Evolutionary conservation across 2,888 invertebrate genomes (phyloP).

Genomic region (Monopis laevigella): DNA sequence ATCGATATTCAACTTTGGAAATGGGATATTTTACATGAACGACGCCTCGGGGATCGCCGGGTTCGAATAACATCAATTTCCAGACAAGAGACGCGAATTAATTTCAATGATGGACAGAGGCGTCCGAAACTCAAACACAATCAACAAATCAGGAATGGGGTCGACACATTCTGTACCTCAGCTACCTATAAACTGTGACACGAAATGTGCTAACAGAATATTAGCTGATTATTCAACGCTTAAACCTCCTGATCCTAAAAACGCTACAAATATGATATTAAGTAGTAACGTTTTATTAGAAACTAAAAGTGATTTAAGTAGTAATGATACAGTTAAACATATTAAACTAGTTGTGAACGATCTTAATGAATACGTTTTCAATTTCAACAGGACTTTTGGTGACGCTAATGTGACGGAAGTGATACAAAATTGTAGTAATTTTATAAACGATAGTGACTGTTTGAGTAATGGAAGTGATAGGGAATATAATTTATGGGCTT

Average conservation of each 20-base stretch:
- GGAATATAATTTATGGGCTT: conserved; percentile 84
- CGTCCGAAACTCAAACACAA: background rate
- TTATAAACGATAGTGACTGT: conserved; percentile 21
- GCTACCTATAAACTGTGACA: background rate
- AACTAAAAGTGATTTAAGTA: conserved; percentile 31
- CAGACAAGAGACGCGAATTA: background rate
- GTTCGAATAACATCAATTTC: background rate
- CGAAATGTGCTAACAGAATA: background rate
- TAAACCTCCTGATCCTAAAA: background rate
- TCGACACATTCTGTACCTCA: background rate
- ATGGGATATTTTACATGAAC: background rate
- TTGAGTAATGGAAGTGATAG: conserved; percentile 37
- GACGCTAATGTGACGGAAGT: conserved; percentile 2
- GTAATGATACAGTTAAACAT: conserved; percentile 7
- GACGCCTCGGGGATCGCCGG: conserved; percentile 1
- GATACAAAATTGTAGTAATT: conserved; percentile 2
- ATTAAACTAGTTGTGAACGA: background rate
- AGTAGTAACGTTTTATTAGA: no score
- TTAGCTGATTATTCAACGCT: background rate
- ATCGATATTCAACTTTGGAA: conserved; percentile 1
- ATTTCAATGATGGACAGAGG: conserved; percentile 3
- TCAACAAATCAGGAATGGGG: no score
- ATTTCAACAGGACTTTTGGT: background rate
- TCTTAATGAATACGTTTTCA: background rate
- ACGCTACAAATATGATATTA: conserved; percentile 7